Evolutionary conservation across 2,113 vertebrate species (phyloP), one percentile per base, ranked within the genome.

Genomic region (Oreotrochilus melanogaster): DNA sequence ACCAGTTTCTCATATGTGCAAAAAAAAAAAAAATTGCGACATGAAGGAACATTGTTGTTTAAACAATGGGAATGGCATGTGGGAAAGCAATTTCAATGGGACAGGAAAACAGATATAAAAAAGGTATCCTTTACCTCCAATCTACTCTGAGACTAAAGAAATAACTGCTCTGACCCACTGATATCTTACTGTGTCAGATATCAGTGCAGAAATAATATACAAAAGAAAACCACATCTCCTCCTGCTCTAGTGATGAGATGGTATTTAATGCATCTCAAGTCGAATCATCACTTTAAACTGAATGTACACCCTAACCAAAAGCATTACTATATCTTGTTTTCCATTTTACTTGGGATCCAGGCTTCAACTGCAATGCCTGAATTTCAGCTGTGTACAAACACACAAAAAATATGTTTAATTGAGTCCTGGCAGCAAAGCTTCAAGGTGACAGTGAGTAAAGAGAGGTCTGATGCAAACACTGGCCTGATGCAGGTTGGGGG

Each of bases 71-170:
- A 89, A 87, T 69, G 23, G 35, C 18, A 87, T 23, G 7, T 28
- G 62, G 76, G 87, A 95, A 96, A 86, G 15, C n/a, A 54, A 53
- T 93, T 62, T 91, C n/a, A 95, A 80, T 45, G 13, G 43, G 7
- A 57, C 70, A 81, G 89, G 91, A 93, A 95, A 76, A 69, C 30
- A 75, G 48, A 88, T 56, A 28, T 53, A 45, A 69, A 86, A 93
- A 91, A 96, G 47, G 39, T 86, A 84, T 80, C 43, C 24, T 91
- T 86, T 71, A 53, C 45, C 30, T 66, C 21, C 45, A 75, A 18
- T 42, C 35, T 81, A 48, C 60, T 48, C 39, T 1, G 3, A 67
- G 48, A 75, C 47, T 71, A 31, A 66, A 86, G 43, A 82, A 92
- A 73, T 48, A 78, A 87, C 30, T 78, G 37, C 62, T 58, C 39